Evolutionary conservation across 2,888 invertebrate genomes (phyloP).

Genomic region (Meandrusa payeni): DNA sequence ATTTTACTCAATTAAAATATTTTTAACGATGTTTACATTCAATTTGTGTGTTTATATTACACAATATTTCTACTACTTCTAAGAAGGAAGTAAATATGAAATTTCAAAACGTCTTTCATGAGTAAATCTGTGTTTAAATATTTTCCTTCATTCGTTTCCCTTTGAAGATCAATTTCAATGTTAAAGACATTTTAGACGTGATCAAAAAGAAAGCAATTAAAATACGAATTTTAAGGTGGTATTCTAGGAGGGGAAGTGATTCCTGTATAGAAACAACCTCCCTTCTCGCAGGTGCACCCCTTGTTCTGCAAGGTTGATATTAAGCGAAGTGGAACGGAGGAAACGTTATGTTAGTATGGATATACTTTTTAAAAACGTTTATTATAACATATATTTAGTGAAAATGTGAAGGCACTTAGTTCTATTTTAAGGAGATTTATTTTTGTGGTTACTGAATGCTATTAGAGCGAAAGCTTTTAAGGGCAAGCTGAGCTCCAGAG

Average conservation of each 20-base stretch:
- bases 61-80: background rate
- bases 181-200: slow-evolving; percentile 21
- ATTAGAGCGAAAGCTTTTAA: too few species aligned
- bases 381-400: too few species aligned
- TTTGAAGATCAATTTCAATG: slow-evolving; percentile 25
- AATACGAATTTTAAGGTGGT: slow-evolving; percentile 50
- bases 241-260: slow-evolving; percentile 66
- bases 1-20: too few species aligned
- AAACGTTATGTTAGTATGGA: too few species aligned
- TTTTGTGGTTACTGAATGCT: too few species aligned
- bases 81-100: background rate
- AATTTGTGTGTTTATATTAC: background rate
- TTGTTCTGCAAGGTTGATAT: slow-evolving; percentile 64
- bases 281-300: slow-evolving; percentile 59
- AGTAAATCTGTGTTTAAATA: slow-evolving; percentile 23
- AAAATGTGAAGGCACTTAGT: too few species aligned
- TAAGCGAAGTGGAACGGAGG: slow-evolving; percentile 54
- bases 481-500: too few species aligned
- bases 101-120: background rate
- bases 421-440: too few species aligned
- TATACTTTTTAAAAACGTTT: too few species aligned
- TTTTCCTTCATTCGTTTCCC: slow-evolving; percentile 22
- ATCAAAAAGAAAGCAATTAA: slow-evolving; percentile 36
- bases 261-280: slow-evolving; percentile 54
- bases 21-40: too few species aligned